phyloP scores from a whole-genome alignment of 2,113 vertebrate species.

The Oryctolagus cuniculus region mOryCun1.1 NC_091453.1:7972001-7972500 shows the following conservation, averaged over 20 bases:
- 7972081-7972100: conserved; percentile 55
- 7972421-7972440: too few relatives aligned
- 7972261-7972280: not conserved
- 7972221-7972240: conserved; percentile 23
- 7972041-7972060: conserved; percentile 59
- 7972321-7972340: too few relatives aligned
- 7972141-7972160: conserved; percentile 15
- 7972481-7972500: too few relatives aligned
- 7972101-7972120: conserved; percentile 49
- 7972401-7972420: too few relatives aligned
- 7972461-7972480: too few relatives aligned
- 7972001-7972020: conserved; percentile 63
- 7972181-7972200: conserved; percentile 48
- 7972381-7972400: too few relatives aligned
- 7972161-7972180: not conserved
- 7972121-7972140: not conserved
- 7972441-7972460: too few relatives aligned
- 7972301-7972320: too few relatives aligned
- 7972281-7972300: not conserved
- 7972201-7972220: conserved; percentile 32
- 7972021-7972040: conserved; percentile 42
- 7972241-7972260: not conserved
- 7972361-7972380: too few relatives aligned
- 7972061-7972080: conserved; percentile 56
- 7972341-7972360: too few relatives aligned